These are phyloP conservation scores for Thermophis baileyi DNA, from an alignment of 2,113 vertebrate genomes.

Conservation along the genomic window DNA sequence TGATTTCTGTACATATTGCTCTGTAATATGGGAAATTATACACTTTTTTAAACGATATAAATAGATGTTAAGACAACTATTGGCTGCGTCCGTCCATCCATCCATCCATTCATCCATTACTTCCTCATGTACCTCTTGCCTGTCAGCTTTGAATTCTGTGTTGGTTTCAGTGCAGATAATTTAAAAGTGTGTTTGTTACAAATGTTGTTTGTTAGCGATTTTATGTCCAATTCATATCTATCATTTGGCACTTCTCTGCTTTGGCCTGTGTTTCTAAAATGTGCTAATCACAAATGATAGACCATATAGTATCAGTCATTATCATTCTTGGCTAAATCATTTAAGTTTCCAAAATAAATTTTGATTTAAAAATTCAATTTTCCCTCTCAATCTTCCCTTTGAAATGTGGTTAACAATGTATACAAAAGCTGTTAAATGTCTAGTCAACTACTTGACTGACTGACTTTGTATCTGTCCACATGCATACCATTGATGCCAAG, in stretches of 20 bases:
- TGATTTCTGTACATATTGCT: neutral
- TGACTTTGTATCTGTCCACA: neutral
- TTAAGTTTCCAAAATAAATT: neutral
- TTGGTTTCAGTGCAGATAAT: neutral
- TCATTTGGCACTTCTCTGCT: neutral
- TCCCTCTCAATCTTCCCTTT: neutral
- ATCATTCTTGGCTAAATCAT: constrained; percentile 3
- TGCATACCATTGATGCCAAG: constrained; percentile 9
- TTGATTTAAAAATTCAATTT: neutral
- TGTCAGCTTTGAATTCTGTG: neutral
- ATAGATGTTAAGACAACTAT: neutral
- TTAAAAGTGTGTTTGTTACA: neutral
- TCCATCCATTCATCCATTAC: neutral
- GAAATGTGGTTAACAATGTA: constrained; percentile 9
- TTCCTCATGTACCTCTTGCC: neutral
- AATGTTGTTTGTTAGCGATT: neutral
- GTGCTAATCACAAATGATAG: neutral
- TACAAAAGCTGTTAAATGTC: neutral
- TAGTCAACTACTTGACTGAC: constrained; percentile 1
- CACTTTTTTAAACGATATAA: neutral
- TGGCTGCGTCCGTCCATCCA: neutral
- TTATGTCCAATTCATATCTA: neutral
- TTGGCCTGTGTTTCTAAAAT: neutral
- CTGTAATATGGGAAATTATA: neutral
- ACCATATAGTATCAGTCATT: neutral